Conservation (phyloP, 1,140 invertebrate species). For the Pararge aegeria region DNA sequence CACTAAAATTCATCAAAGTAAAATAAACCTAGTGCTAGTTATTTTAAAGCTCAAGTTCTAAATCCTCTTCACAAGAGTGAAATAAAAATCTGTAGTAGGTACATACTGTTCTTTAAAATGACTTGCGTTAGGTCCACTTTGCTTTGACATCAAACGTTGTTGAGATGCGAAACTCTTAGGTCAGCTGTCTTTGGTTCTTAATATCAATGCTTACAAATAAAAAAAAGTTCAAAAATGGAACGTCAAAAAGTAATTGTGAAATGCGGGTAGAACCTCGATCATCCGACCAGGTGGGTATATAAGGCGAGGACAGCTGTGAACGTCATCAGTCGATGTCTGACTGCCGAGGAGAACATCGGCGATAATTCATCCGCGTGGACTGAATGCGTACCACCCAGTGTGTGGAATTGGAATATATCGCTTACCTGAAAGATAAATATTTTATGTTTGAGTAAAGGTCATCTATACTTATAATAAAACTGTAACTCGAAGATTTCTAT, state of each 20-base stretch:
- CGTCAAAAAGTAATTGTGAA: constrained; percentile 24
- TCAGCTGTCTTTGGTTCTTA: neutral
- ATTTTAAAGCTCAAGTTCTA: too few species aligned
- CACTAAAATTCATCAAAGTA: too few species aligned
- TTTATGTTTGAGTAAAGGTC: too few species aligned
- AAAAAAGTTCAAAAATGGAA: constrained; percentile 24
- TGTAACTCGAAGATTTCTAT: too few species aligned
- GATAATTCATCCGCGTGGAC: constrained; percentile 65
- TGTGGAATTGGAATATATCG: constrained; percentile 84
- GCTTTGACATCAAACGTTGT: too few species aligned
- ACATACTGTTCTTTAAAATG: too few species aligned
- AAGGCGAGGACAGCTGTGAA: constrained; percentile 28
- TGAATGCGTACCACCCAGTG: constrained; percentile 59
- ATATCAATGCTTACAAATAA: constrained; percentile 23
- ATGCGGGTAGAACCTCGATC: constrained; percentile 20
- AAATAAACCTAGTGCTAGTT: too few species aligned
- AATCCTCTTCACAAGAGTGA: too few species aligned
- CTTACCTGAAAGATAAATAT: constrained; percentile 76
- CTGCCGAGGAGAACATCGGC: constrained; percentile 53
- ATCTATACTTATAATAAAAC: too few species aligned
- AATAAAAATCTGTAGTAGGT: too few species aligned
- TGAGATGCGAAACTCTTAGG: too few species aligned
- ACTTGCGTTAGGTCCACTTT: too few species aligned
- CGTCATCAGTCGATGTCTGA: constrained; percentile 25
- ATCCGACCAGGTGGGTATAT: constrained; percentile 33